Base-by-base conservation (phyloP, 2,888 invertebrate genomes). In the Acronicta psi region DNA sequence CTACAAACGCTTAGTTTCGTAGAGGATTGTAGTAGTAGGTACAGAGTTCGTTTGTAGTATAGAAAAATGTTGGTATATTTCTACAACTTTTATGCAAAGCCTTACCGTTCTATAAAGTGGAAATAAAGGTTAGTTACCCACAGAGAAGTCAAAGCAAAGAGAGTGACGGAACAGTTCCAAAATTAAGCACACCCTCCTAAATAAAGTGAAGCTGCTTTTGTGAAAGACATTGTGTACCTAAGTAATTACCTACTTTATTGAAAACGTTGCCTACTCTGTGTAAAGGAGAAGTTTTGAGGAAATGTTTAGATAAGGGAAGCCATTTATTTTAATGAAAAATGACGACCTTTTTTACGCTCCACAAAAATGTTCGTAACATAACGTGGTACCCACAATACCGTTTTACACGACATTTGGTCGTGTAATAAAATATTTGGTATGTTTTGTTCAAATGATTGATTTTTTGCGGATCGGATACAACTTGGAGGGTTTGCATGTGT, bases 281-380 rank as follows among this genome's bases (percentile, higher is more conserved):
- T 65, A 60, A 71, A 64, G 58, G 54, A 65, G 60, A 75, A 79
- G 56, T 77, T 80, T 77, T 74, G 51, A 75, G 73, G 73, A 75
- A 80, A 78, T 73, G 74, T 76, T 73, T 72, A 81, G 85, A 86
- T 86, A 86, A 84, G 79, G 63, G 69, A 81, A 77, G 69, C 84
- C 82, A 86, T 86, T 87, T 82, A 82, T 86, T 85, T 82, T 73
- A 81, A 82, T 86, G 86, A 86, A 85, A 85, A 85, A 85, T 85
- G 77, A 77, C 75, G 69, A 77, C 73, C 77, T 71, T 75, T 73
- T 77, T 74, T 71, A 69, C 67, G 73, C 54, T 70, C 47, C 50
- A 62, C 69, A 67, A 73, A 76, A 79, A 80, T 61, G 60, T 46
- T 73, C 41, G 42, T 72, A 61, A 49, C 70, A 50, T 76, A 70